Percentiles rank a stretch among this genome's conserved stretches.
Evolutionary conservation across 2,797 vertebrate species (phyloP).

Genomic region (Gymnothorax reevesii): DNA sequence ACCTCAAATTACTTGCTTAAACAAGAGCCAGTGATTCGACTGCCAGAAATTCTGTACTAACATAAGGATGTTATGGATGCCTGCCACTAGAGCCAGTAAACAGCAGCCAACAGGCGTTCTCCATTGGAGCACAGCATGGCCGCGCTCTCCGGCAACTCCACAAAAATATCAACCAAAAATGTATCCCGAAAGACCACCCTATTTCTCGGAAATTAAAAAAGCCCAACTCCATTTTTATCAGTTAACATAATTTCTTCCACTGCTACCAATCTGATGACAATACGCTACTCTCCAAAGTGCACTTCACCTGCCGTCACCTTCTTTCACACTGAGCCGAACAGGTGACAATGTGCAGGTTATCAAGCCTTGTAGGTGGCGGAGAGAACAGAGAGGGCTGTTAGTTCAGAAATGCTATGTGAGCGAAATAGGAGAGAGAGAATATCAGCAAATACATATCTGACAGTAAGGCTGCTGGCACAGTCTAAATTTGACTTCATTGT

Average conservation of each 20-base stretch:
- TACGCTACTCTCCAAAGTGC: background rate
- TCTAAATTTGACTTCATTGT: background rate
- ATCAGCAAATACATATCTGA: background rate
- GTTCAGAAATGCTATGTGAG: background rate
- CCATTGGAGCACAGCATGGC: background rate
- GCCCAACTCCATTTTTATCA: background rate
- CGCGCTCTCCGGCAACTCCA: background rate
- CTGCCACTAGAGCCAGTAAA: background rate
- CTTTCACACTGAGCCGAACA: background rate
- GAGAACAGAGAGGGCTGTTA: too few relatives aligned
- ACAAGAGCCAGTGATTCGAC: background rate
- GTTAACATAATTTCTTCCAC: background rate
- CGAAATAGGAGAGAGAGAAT: background rate
- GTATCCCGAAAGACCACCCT: background rate
- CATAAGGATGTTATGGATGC: background rate
- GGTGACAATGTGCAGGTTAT: background rate
- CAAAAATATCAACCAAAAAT: background rate
- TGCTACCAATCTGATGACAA: background rate
- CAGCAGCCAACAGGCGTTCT: background rate
- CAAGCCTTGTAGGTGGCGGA: too few relatives aligned
- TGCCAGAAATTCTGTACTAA: background rate
- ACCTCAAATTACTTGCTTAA: background rate
- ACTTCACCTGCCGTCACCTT: background rate
- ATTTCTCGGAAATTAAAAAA: background rate
- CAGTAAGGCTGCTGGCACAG: background rate